Evolutionary conservation across 2,888 invertebrate genomes (phyloP).

Genomic region (Melanostoma mellinum): DNA sequence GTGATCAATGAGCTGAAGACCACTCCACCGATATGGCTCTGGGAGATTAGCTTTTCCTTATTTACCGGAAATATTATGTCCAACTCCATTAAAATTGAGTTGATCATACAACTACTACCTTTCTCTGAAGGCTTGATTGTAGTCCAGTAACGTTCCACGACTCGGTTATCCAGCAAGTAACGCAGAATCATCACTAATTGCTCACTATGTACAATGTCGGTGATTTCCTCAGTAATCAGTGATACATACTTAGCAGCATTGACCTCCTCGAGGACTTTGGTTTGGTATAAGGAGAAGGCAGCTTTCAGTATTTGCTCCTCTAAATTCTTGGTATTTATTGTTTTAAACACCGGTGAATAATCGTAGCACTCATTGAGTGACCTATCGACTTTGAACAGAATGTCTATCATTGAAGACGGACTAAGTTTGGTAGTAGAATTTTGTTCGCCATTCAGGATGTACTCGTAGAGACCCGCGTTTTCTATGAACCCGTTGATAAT

Average conservation of each 20-base stretch:
- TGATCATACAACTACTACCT: conserved; percentile 19
- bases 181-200: conserved; percentile 48
- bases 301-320: conserved; percentile 42
- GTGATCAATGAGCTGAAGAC: conserved; percentile 51
- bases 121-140: conserved; percentile 37
- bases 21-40: conserved; percentile 60
- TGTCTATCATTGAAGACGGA: conserved; percentile 34
- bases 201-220: conserved; percentile 52
- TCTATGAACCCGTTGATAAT: conserved; percentile 59
- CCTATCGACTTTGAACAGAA: conserved; percentile 44
- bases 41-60: conserved; percentile 58
- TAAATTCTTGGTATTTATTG: conserved; percentile 27
- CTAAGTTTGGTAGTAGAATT: conserved; percentile 21
- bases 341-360: conserved; percentile 45
- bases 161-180: conserved; percentile 50
- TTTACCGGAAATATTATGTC: conserved; percentile 33
- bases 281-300: conserved; percentile 40
- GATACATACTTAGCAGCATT: conserved; percentile 47
- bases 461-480: conserved; percentile 47
- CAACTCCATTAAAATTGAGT: conserved; percentile 35
- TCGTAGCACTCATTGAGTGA: conserved; percentile 47
- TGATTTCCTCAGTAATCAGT: conserved; percentile 61
- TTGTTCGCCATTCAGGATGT: conserved; percentile 47
- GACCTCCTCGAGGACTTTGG: conserved; percentile 46
- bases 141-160: conserved; percentile 60